These are phyloP conservation scores for Glaucomys volans DNA, from an alignment of 2,113 vertebrate genomes.

Conservation along the genomic window DNA sequence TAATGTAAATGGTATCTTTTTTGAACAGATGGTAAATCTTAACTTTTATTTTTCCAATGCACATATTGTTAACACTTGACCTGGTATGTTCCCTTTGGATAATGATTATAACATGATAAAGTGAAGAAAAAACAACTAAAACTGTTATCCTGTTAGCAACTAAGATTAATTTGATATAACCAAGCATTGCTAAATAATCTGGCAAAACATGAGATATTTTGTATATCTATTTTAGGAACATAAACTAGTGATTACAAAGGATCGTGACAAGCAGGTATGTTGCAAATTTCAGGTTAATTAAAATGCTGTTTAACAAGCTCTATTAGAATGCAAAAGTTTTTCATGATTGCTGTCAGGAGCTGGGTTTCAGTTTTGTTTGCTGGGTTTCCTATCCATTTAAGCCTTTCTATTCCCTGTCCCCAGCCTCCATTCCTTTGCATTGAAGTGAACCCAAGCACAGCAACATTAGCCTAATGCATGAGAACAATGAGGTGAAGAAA, in stretches of 20 bases:
- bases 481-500: slow-evolving; percentile 76
- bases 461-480: slow-evolving; percentile 78
- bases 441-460: slow-evolving; percentile 80
- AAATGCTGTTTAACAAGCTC: slow-evolving; percentile 74
- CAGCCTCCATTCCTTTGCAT: slow-evolving; percentile 62
- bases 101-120: slow-evolving; percentile 82
- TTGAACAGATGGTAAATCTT: slow-evolving; percentile 88
- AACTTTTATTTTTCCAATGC: slow-evolving; percentile 78
- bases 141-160: slow-evolving; percentile 81
- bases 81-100: slow-evolving; percentile 82
- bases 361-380: slow-evolving; percentile 61
- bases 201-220: slow-evolving; percentile 60
- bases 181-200: slow-evolving; percentile 72
- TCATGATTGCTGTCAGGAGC: slow-evolving; percentile 69
- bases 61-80: slow-evolving; percentile 88
- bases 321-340: slow-evolving; percentile 60
- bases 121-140: slow-evolving; percentile 58
- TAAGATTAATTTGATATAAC: slow-evolving; percentile 76
- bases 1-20: slow-evolving; percentile 74
- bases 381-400: slow-evolving; percentile 64
- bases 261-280: slow-evolving; percentile 73
- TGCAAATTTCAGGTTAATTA: slow-evolving; percentile 81
- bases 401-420: slow-evolving; percentile 12
- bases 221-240: slow-evolving; percentile 71
- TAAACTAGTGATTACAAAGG: slow-evolving; percentile 65